Base-by-base conservation (phyloP, 2,888 invertebrate species). In the Leucophenga montana region DNA sequence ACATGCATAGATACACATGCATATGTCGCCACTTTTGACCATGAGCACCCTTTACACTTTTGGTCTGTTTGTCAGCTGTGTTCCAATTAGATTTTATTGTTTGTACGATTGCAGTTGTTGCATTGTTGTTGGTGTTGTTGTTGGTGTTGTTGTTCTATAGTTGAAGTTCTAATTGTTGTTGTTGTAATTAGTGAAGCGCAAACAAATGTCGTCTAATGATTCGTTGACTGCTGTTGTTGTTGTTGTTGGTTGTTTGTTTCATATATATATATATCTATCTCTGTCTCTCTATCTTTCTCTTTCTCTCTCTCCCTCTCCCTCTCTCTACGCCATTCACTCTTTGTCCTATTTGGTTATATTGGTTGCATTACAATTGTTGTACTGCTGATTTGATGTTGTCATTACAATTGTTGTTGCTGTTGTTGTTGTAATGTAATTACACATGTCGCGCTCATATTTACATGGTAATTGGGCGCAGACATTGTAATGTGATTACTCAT, bases 1-100 rank as follows among this genome's bases (percentile, higher is more conserved):
- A 4, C 46, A 4, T 6, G 3, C 14, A n/a, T n/a, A n/a, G n/a
- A n/a, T 27, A 27, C 27, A 27, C 4, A 27, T 27, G 8, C 39
- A 39, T 39, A 39, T 39, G 39, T 39, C 39, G 8, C 8, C 39
- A 39, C 39, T 39, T 39, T 39, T 39, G 39, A 39, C 39, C 39
- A 39, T 39, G 39, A 54, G 18, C 13, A 22, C 27, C 22, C 56
- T n/a, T 18, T 33, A 18, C 9, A 31, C 39, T 53, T 66, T 67
- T 48, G 46, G 62, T 70, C 56, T 70, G 64, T 73, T 67, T 76
- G 75, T 78, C 73, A 76, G 73, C 73, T 82, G 71, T 79, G 78
- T 77, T 85, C 80, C 85, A 85, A 85, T 85, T 85, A 85, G 85
- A 80, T 85, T 85, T 85, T 83, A 85, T 85, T 85, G 85, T 85